phyloP scores from a whole-genome alignment of 2,888 invertebrate species.

The Cryptocheilus praepositus region DNA sequence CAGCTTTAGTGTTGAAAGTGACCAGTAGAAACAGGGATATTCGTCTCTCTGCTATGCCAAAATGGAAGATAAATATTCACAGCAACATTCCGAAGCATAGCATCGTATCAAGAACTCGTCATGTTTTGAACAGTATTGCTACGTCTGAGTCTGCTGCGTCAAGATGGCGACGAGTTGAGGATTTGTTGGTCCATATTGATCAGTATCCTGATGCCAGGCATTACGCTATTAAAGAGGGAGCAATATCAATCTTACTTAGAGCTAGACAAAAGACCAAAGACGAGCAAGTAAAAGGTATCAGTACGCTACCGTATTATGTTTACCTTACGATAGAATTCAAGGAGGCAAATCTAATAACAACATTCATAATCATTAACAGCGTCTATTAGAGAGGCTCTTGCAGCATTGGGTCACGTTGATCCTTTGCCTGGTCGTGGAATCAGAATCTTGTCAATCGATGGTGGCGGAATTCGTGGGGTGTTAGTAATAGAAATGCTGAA shows the following conservation, averaged over 20 bases:
- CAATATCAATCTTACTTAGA: constrained; percentile 80
- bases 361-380: constrained; percentile 43
- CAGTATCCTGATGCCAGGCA: constrained; percentile 85
- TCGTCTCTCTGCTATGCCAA: constrained; percentile 68
- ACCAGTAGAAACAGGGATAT: constrained; percentile 61
- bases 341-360: constrained; percentile 61
- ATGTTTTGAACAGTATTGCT: constrained; percentile 80
- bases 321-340: neutral
- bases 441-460: constrained; percentile 89
- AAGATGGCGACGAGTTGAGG: constrained; percentile 80
- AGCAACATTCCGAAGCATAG: constrained; percentile 75
- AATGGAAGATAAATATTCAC: constrained; percentile 75
- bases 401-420: constrained; percentile 83
- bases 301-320: no score
- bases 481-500: constrained; percentile 89
- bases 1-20: constrained; percentile 72
- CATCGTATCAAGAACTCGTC: constrained; percentile 81
- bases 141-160: constrained; percentile 78
- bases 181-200: constrained; percentile 83
- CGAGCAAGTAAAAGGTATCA: constrained; percentile 66
- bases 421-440: constrained; percentile 85
- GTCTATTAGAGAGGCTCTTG: constrained; percentile 78
- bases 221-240: constrained; percentile 85
- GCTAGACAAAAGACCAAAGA: constrained; percentile 75
- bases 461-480: constrained; percentile 93